A percentile compares a stretch with the other conserved stretches of the same genome.
phyloP scores from a whole-genome alignment of 1,140 invertebrate genomes.

The Idris sp. region DNA sequence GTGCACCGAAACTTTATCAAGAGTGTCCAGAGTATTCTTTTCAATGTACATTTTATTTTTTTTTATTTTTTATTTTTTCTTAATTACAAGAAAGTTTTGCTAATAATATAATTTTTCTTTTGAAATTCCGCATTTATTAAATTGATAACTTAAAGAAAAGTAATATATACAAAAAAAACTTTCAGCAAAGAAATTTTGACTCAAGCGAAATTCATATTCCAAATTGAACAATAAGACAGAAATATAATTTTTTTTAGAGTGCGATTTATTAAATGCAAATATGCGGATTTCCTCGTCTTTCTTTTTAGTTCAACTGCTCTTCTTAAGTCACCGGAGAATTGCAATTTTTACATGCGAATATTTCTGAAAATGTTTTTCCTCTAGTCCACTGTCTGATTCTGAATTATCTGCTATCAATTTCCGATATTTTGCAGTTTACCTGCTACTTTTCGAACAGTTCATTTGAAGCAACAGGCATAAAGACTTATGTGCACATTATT shows the following conservation, averaged over 20 bases:
- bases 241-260: background rate
- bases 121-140: too few species aligned
- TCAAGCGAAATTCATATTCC: too few species aligned
- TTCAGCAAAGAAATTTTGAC: too few species aligned
- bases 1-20: too few species aligned
- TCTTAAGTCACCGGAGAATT: conserved; percentile 16
- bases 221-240: background rate
- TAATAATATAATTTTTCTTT: too few species aligned
- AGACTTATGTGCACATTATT: conserved; percentile 20
- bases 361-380: conserved; percentile 33
- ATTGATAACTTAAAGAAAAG: too few species aligned
- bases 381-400: conserved; percentile 15
- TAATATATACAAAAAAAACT: background rate
- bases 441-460: conserved; percentile 20
- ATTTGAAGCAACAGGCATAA: conserved; percentile 50
- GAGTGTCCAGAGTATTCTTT: too few species aligned
- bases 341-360: conserved; percentile 32
- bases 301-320: too few species aligned
- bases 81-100: too few species aligned
- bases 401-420: conserved; percentile 47
- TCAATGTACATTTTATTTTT: too few species aligned
- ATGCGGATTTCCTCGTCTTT: too few species aligned
- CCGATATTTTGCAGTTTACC: conserved; percentile 37
- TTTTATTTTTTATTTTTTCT: too few species aligned
- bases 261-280: conserved; percentile 31